Conservation (phyloP, 2,888 invertebrate species). For the Netelia fuscicornis region DNA sequence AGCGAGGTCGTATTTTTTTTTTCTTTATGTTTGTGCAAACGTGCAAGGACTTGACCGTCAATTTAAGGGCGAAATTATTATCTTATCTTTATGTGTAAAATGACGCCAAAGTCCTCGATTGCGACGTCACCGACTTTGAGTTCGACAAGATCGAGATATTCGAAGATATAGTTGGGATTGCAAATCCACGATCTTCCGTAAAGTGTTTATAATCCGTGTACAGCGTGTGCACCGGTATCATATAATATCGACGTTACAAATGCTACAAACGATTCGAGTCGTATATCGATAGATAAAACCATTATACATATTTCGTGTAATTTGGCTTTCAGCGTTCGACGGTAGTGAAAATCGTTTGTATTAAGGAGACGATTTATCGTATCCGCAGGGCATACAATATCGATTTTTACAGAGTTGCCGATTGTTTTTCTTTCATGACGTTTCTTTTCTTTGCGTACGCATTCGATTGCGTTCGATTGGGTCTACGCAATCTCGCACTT, state of each 20-base stretch:
- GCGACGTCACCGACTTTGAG: slow-evolving; percentile 48
- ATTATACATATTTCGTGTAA: slow-evolving; percentile 53
- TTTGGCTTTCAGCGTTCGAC: slow-evolving; percentile 67
- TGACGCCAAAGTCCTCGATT: slow-evolving; percentile 49
- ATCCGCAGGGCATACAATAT: slow-evolving; percentile 24
- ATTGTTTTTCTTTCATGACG: neutral
- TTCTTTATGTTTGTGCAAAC: neutral
- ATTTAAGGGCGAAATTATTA: slow-evolving; percentile 6
- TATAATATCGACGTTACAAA: slow-evolving; percentile 35
- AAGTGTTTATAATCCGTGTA: slow-evolving; percentile 20
- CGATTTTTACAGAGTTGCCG: slow-evolving; percentile 26
- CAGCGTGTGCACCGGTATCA: slow-evolving; percentile 14
- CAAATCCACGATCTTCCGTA: slow-evolving; percentile 39
- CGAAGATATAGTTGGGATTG: neutral
- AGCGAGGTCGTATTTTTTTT: slow-evolving; percentile 32
- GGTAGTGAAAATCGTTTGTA: slow-evolving; percentile 59
- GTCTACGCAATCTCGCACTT: slow-evolving; percentile 31
- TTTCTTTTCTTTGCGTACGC: slow-evolving; percentile 8
- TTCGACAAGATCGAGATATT: slow-evolving; percentile 32
- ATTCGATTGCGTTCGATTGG: slow-evolving; percentile 7
- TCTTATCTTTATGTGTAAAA: slow-evolving; percentile 34
- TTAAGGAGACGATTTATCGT: slow-evolving; percentile 35
- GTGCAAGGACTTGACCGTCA: slow-evolving; percentile 41
- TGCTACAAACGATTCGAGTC: slow-evolving; percentile 52
- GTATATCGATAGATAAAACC: slow-evolving; percentile 37